phyloP scores from a whole-genome alignment of 2,113 vertebrate genomes.

The Dipodomys stephensi region DNA sequence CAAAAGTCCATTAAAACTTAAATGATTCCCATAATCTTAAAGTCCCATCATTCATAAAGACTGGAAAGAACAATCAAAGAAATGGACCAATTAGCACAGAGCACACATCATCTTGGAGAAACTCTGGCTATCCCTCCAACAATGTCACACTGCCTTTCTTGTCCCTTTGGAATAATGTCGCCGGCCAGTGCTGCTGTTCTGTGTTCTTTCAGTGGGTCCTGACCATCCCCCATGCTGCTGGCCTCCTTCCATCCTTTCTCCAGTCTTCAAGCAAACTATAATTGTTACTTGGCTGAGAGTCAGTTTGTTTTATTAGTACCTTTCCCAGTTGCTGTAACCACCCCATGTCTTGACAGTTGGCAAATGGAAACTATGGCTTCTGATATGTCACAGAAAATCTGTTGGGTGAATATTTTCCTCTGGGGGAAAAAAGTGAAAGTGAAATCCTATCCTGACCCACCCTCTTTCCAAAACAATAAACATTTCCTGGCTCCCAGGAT shows the following conservation, averaged over 20 bases:
- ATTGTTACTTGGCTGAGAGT: constrained; percentile 63
- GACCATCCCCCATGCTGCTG: constrained; percentile 31
- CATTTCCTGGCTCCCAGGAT: constrained; percentile 65
- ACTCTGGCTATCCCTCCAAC: neutral
- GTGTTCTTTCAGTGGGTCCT: constrained; percentile 59
- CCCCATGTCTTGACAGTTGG: constrained; percentile 29
- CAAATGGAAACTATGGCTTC: constrained; percentile 4
- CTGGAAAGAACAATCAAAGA: constrained; percentile 63
- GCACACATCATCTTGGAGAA: constrained; percentile 1
- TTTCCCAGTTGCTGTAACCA: constrained; percentile 32
- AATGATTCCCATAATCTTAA: neutral
- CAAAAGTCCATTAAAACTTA: constrained; percentile 9
- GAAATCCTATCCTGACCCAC: constrained; percentile 56
- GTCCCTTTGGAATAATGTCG: constrained; percentile 58
- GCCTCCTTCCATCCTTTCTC: constrained; percentile 51
- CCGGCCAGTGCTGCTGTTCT: constrained; percentile 45
- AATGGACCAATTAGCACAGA: constrained; percentile 16
- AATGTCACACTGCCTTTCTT: constrained; percentile 7
- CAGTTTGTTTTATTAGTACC: constrained; percentile 67
- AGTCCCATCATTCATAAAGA: neutral
- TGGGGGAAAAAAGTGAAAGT: constrained; percentile 78
- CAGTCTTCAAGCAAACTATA: constrained; percentile 61
- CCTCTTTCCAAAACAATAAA: constrained; percentile 72
- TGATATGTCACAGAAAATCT: constrained; percentile 64
- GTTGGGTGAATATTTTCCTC: constrained; percentile 26